Base-by-base conservation (phyloP, 2,797 vertebrate genomes). In the Lophius americanus region DNA sequence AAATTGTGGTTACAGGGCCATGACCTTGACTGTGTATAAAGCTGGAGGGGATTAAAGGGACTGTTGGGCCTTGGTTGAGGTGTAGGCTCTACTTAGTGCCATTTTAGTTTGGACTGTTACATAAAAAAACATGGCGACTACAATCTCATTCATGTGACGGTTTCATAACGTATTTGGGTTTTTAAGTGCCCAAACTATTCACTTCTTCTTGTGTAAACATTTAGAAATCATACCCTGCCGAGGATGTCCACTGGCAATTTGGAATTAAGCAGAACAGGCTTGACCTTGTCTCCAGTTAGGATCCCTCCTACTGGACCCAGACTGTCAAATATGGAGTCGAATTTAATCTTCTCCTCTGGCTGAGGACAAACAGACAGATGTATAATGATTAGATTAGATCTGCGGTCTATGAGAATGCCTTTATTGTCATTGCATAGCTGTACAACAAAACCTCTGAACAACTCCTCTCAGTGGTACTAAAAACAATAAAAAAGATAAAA, bases 191-290 rank as follows among this genome's bases (percentile, higher is more conserved):
- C 0, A 46, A 37, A 50, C 12, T 33, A 32, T 12, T 55, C 13
- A 38, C 35, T 64, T 38, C 38, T 11, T 14, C 35, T 46, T 11
- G 42, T 43, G 6, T n/a, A 36, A 67, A n/a, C 51, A 47, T 57
- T 4, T n/a, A 43, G 12, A 23, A 32, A 7, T 53, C 91, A 87
- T 94, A 99, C 98, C 92, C 97, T 93, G 89, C 98, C 98, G 44
- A 99, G 93, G 78, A 98, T 95, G 82, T 99, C 98, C 90, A 99
- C 97, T 64, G 98, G 95, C 42, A 99, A 92, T 87, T 99, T 99
- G 65, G 98, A 99, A 91, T 99, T 99, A 7, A 99, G 96, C 78
- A 99, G 94, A 51, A 99, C 97, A 23, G 98, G 98, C 88, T 99
- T 99, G 89, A 99, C 98, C 86, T 98, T 98, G 64, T 98, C 98